Percentiles rank a stretch among this genome's conserved stretches.
Evolutionary conservation across 2,888 invertebrate genomes (phyloP).

Genomic region (Cryptocheilus praepositus): DNA sequence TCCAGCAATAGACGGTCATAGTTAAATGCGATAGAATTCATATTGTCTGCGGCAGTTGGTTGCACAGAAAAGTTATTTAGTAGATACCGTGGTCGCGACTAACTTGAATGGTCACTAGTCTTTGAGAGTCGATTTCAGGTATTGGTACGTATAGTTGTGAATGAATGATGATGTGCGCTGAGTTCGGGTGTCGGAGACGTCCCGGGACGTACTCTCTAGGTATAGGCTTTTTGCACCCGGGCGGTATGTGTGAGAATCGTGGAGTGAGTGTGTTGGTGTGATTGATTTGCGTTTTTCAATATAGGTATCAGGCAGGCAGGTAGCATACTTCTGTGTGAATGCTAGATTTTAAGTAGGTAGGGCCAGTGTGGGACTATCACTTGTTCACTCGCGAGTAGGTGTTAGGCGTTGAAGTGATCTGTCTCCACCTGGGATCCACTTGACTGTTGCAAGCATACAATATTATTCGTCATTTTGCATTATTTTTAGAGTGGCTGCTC

Average conservation of each 20-base stretch:
- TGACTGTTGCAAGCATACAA: too few relatives aligned
- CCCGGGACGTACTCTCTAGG: conserved; percentile 18
- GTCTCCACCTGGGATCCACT: too few relatives aligned
- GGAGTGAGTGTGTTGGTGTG: conserved; percentile 9
- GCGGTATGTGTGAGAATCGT: conserved; percentile 14
- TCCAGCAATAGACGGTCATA: too few relatives aligned
- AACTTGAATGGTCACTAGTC: conserved; percentile 1
- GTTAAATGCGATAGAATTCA: too few relatives aligned
- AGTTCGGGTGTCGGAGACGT: conserved; percentile 14
- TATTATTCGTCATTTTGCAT: too few relatives aligned
- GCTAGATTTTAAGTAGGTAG: conserved; percentile 15
- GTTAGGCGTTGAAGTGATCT: too few relatives aligned
- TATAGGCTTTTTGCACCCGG: conserved; percentile 15
- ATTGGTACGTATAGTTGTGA: conserved; percentile 4
- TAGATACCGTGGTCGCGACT: too few relatives aligned
- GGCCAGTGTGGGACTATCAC: not conserved
- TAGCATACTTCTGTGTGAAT: conserved; percentile 12
- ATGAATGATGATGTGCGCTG: not conserved
- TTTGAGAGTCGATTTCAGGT: conserved; percentile 14
- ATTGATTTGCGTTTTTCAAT: conserved; percentile 1
- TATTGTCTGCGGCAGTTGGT: too few relatives aligned
- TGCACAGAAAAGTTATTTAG: too few relatives aligned
- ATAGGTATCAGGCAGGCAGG: conserved; percentile 12
- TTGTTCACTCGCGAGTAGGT: too few relatives aligned
- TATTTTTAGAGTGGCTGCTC: too few relatives aligned